Evolutionary conservation across 2,888 invertebrate genomes (phyloP).

Genomic region (Andrena fulva): DNA sequence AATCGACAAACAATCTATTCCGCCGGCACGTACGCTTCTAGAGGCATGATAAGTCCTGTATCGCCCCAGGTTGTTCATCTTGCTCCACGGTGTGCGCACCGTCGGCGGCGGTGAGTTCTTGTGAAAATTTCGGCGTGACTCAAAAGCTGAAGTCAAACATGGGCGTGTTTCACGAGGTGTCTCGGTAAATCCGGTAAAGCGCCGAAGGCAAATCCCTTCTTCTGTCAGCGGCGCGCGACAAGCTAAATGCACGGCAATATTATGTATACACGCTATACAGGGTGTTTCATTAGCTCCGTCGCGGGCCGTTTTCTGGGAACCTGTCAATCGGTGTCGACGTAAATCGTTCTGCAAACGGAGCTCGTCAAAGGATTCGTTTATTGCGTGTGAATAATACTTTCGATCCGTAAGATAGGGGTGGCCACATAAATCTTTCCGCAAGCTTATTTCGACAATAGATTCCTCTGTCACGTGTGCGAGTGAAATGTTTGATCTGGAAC

Average conservation of each 20-base stretch:
- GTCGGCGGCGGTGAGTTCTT: constrained; percentile 76
- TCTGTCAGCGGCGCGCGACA: constrained; percentile 68
- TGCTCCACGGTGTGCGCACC: constrained; percentile 38
- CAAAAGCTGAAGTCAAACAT: constrained; percentile 84
- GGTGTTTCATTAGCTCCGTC: constrained; percentile 1
- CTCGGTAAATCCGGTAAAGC: constrained; percentile 80
- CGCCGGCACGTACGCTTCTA: constrained; percentile 69
- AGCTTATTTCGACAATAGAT: no score
- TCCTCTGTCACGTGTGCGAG: no score
- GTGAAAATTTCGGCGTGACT: constrained; percentile 84
- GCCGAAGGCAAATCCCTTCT: constrained; percentile 71
- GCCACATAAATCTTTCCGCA: no score
- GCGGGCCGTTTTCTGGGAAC: neutral
- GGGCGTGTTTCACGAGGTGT: constrained; percentile 81
- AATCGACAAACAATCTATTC: constrained; percentile 82
- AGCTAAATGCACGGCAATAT: constrained; percentile 56
- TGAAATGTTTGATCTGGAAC: no score
- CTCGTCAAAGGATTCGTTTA: no score
- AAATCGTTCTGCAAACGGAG: no score
- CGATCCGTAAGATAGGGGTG: no score
- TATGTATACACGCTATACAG: constrained; percentile 24
- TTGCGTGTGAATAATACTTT: no score
- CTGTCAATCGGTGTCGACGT: no score
- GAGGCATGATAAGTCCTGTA: constrained; percentile 71
- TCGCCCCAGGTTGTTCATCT: constrained; percentile 54